phyloP scores from a whole-genome alignment of 2,888 invertebrate genomes.

The Eristalis intricaria region DNA sequence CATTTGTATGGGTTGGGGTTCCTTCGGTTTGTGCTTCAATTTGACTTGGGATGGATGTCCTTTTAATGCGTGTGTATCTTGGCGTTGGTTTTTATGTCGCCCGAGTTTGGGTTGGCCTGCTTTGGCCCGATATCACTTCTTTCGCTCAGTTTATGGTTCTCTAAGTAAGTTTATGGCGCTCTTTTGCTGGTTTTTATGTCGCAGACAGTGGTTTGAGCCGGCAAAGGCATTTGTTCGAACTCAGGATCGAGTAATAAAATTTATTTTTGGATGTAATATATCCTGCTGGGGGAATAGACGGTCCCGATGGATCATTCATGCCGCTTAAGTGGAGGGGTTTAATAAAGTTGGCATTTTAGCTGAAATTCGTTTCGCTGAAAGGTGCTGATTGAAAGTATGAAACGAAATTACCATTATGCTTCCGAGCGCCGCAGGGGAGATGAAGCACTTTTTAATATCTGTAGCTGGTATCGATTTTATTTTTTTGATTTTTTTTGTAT shows the following conservation, averaged over 20 bases:
- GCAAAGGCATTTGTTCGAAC: neutral
- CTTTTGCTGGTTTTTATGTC: constrained; percentile 9
- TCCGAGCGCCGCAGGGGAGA: neutral
- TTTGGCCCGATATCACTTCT: constrained; percentile 5
- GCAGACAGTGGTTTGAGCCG: neutral
- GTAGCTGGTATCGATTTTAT: neutral
- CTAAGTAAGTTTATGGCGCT: constrained; percentile 6
- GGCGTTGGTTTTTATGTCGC: constrained; percentile 1
- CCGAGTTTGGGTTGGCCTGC: neutral
- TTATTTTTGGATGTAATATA: neutral
- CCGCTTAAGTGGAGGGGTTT: neutral
- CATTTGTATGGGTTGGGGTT: neutral
- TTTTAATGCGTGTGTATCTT: neutral
- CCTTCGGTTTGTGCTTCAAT: no score
- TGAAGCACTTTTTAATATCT: neutral
- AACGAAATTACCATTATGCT: neutral
- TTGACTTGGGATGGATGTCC: neutral
- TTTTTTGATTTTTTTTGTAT: no score
- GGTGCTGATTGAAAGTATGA: neutral
- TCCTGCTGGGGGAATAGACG: neutral
- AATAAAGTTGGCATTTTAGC: neutral
- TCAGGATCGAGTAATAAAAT: neutral
- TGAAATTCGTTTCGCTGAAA: neutral
- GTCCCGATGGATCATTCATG: neutral
- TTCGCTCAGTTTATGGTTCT: constrained; percentile 8